Base-by-base conservation (phyloP, 1,140 invertebrate species). In the Ruditapes philippinarum region DNA sequence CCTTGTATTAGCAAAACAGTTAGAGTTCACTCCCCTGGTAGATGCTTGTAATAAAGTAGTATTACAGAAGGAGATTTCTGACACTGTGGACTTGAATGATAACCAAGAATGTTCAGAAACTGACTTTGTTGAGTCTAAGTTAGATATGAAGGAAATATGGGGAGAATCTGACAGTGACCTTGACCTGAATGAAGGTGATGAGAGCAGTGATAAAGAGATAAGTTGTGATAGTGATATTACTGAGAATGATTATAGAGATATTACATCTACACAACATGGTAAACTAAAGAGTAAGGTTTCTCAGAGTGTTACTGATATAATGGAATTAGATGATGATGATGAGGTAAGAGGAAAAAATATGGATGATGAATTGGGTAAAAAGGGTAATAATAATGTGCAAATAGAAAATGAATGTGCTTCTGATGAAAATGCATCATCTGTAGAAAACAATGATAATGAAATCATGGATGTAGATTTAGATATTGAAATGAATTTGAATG, bases 101-200 rank as follows among this genome's bases (percentile, higher is more conserved):
- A 38, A 51, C 45, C 0, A 0, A 5, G 45, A 54, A 0, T 0
- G 22, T 70, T 40, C 25, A 2, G 33, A 84, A 5, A 33, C 38
- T 14, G 76, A 79, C 36, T 38, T 31, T 51, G 40, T 65, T 33
- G 60, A 45, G 28, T 70, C 74, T 33, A 38, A 80, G 9, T 40
- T 88, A 36, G 40, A 88, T 51, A 14, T 88, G 76, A 88, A 88
- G 45, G 76, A 31, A 19, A 88, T 81, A 54, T 86, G 81, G 83
- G 84, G 83, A 54, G 83, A 83, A 49, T 80, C 74, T n/a, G 79
- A 88, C 40, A 84, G 70, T 79, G 85, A 84, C 45, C 38, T 51
- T 33, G 74, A 84, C 74, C 65, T 22, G 60, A 45, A 74, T 70
- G 31, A 40, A 25, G 36, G 28, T 14, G 60, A 80, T 9, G 9